phyloP scores from a whole-genome alignment of 2,113 vertebrate species.

The Labrus mixtus region DNA sequence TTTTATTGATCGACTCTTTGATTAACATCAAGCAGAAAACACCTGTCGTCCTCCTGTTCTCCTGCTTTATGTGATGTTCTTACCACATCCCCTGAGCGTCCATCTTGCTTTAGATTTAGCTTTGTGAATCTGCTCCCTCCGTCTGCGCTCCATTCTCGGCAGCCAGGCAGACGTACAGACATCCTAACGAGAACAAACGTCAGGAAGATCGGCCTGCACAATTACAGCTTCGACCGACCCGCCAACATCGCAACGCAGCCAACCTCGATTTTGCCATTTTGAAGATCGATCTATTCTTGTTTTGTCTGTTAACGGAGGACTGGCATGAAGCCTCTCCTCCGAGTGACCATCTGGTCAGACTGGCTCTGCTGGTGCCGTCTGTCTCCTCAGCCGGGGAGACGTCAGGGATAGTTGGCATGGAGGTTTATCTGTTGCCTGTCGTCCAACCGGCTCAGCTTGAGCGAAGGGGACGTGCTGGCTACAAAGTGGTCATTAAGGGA shows the following conservation, averaged over 20 bases:
- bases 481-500: constrained; percentile 51
- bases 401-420: constrained; percentile 23
- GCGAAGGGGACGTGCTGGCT: constrained; percentile 34
- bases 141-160: neutral
- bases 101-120: constrained; percentile 20
- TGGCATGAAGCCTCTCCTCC: constrained; percentile 36
- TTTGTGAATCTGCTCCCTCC: constrained; percentile 7
- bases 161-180: constrained; percentile 17
- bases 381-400: constrained; percentile 28
- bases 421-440: neutral
- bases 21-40: neutral
- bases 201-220: neutral
- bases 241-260: constrained; percentile 10
- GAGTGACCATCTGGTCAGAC: constrained; percentile 51
- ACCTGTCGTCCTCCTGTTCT: neutral
- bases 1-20: neutral
- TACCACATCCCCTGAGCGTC: neutral
- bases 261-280: neutral
- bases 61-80: neutral
- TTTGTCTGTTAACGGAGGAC: constrained; percentile 29
- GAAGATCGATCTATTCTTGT: constrained; percentile 24
- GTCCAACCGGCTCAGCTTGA: constrained; percentile 46
- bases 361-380: constrained; percentile 25
- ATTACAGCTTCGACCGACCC: neutral
- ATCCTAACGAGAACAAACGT: constrained; percentile 8